Conservation (phyloP, 2,797 vertebrate species). For the Galaxias olidus region DNA sequence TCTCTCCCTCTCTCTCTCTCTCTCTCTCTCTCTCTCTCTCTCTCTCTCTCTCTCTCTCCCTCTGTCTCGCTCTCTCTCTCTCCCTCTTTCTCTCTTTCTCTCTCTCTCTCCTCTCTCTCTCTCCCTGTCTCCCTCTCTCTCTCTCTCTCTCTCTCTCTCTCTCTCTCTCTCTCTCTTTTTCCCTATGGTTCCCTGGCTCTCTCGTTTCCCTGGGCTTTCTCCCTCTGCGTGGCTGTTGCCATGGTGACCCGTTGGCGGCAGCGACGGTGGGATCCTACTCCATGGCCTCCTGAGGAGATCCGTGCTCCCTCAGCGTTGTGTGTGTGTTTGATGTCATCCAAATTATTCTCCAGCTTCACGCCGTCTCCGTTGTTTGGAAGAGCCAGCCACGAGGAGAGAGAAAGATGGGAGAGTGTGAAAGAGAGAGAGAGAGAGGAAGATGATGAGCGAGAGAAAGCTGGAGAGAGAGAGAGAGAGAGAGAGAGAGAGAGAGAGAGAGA, state of each 20-base stretch:
- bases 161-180: background rate
- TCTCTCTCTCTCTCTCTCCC: constrained; percentile 6
- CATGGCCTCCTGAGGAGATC: constrained; percentile 88
- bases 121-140: constrained; percentile 1
- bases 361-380: constrained; percentile 74
- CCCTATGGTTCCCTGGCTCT: no score
- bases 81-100: constrained; percentile 7
- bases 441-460: constrained; percentile 13
- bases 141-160: background rate
- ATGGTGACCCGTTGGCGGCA: constrained; percentile 87
- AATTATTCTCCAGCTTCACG: constrained; percentile 87
- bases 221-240: constrained; percentile 82
- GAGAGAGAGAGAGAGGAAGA: constrained; percentile 22
- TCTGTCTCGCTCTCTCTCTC: constrained; percentile 22
- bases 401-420: constrained; percentile 41
- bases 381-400: constrained; percentile 15
- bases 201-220: background rate
- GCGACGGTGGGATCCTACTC: constrained; percentile 76
- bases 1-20: background rate
- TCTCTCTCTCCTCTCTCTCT: constrained; percentile 5
- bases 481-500: background rate
- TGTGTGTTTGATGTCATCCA: constrained; percentile 89
- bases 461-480: background rate
- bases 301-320: constrained; percentile 85
- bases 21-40: constrained; percentile 60